These are phyloP conservation scores for Eristalis arbustorum DNA, from an alignment of 2,888 invertebrate species.

Conservation along the genomic window DNA sequence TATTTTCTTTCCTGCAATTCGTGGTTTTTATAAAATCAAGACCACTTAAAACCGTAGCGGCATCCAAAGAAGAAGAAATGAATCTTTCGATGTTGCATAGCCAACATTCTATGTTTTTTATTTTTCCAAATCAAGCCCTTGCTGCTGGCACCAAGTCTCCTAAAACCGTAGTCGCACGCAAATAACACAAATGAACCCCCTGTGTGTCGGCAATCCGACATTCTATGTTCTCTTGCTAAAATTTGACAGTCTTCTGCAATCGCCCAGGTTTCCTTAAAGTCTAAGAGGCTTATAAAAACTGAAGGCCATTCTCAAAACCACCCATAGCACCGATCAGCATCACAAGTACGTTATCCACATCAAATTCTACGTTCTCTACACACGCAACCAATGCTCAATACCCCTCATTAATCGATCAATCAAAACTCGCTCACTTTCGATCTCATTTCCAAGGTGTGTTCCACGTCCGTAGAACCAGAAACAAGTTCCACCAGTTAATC, in stretches of 20 bases:
- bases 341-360: background rate
- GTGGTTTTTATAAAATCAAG: no score
- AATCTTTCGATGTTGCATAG: no score
- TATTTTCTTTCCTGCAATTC: no score
- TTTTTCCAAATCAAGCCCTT: no score
- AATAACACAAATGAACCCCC: no score
- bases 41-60: no score
- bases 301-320: background rate
- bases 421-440: slow-evolving; percentile 21
- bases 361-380: background rate
- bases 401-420: background rate
- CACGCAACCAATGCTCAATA: background rate
- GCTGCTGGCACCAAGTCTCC: no score
- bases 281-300: background rate
- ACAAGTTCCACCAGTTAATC: slow-evolving; percentile 24
- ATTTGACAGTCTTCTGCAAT: background rate
- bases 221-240: no score
- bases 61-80: no score
- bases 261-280: background rate
- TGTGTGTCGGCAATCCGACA: no score
- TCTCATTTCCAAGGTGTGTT: slow-evolving; percentile 8
- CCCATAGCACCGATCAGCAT: background rate
- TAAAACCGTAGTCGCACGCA: no score
- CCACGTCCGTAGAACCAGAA: slow-evolving; percentile 11
- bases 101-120: no score